Evolutionary conservation across 2,113 vertebrate species (phyloP), one percentile per base, ranked within the genome.

Genomic region (Coracopsis vasa): DNA sequence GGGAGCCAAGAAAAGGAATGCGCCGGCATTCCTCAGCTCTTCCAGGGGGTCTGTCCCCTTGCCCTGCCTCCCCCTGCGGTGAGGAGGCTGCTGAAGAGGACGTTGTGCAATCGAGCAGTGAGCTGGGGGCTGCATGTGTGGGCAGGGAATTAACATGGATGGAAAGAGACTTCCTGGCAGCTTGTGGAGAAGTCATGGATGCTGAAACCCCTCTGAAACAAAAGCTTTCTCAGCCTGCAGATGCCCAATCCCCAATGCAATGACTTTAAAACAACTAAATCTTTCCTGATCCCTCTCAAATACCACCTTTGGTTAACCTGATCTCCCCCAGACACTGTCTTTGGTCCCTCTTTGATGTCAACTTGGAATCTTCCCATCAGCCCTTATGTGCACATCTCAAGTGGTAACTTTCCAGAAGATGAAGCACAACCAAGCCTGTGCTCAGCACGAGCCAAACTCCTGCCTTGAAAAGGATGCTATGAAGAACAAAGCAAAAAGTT

Each of bases 1-100:
- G 11, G 37, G 64, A 95, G 73, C 84, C 85, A 74, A 80, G 47
- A 69, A 77, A 75, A 97, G 91, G 95, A 96, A 97, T 89, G 93
- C 0, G 1, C 13, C 7, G 3, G 56, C 94, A 95, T 94, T 93
- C 96, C 85, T 84, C 4, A 0, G 65, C 64, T 80, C 80, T 82
- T 92, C 25, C 28, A 54, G 56, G 51, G 80, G 80, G 65, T 66
- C 77, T 85, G 56, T 53, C 42, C 51, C 44, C 58, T 66, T 13
- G 4, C 12, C 3, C 66, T 50, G 39, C 70, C 70, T 70, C n/a
- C 25, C 56, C 27, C 37, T 1, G 2, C 3, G 0, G 33, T 29
- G 19, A 60, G 53, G 48, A 86, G 79, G 88, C 86, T 60, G 65
- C 78, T 69, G 84, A 80, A 75, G 37, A 86, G 71, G 86, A 90